Conservation (phyloP, 1,140 invertebrate genomes). For the Drosophila ambigua region DNA sequence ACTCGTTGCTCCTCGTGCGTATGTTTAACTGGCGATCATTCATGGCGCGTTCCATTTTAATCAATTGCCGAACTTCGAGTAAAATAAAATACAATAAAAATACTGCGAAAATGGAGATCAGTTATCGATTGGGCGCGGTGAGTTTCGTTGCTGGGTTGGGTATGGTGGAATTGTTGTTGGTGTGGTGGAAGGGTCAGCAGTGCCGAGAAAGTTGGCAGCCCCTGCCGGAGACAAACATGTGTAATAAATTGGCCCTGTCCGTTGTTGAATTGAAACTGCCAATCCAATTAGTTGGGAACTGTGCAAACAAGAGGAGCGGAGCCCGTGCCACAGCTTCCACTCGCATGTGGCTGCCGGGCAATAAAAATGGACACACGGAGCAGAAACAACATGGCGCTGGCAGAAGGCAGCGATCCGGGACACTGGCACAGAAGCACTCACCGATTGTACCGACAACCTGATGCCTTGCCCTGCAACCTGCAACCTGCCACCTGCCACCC, state of each 20-base stretch:
- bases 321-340: conserved; percentile 22
- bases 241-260: conserved; percentile 31
- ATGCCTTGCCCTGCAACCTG: background rate
- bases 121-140: too few relatives aligned
- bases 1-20: too few relatives aligned
- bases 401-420: conserved; percentile 17
- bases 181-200: too few relatives aligned
- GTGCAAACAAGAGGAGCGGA: conserved; percentile 57
- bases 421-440: conserved; percentile 26
- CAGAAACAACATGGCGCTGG: conserved; percentile 33
- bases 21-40: too few relatives aligned
- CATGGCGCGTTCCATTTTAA: too few relatives aligned
- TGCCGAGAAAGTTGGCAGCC: too few relatives aligned
- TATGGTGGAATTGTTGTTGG: too few relatives aligned
- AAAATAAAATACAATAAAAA: too few relatives aligned
- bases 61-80: too few relatives aligned
- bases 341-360: conserved; percentile 58
- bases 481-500: too few relatives aligned
- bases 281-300: conserved; percentile 76
- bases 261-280: conserved; percentile 46
- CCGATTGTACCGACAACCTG: conserved; percentile 6
- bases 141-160: too few relatives aligned
- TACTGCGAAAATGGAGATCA: too few relatives aligned
- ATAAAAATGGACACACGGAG: conserved; percentile 56
- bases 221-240: background rate